Conservation (phyloP, 1,140 invertebrate species). For the Cryptotermes secundus region DNA sequence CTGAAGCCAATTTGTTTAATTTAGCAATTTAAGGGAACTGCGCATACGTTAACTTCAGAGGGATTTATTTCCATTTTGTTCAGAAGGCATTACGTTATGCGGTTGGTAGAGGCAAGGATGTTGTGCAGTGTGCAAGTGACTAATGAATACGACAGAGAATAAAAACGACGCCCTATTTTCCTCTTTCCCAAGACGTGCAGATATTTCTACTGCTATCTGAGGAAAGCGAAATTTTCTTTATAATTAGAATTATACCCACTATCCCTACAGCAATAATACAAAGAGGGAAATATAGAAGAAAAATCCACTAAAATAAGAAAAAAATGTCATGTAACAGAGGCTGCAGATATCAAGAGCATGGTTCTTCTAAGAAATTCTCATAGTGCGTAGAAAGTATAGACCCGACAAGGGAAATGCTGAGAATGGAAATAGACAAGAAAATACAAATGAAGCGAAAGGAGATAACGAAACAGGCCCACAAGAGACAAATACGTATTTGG, state of each 20-base stretch:
- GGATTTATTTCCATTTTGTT: background rate
- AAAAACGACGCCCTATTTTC: background rate
- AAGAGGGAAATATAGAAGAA: background rate
- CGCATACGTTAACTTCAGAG: too few species aligned
- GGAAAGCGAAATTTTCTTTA: background rate
- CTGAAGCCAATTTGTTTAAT: too few species aligned
- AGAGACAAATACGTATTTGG: background rate
- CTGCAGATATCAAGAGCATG: background rate
- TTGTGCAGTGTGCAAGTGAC: background rate
- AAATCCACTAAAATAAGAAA: background rate
- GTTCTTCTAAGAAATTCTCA: background rate
- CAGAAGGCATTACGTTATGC: background rate
- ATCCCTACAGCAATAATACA: background rate
- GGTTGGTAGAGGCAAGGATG: background rate
- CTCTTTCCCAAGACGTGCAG: background rate
- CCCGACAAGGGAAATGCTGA: background rate
- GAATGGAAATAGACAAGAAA: constrained; percentile 7
- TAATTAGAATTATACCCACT: background rate
- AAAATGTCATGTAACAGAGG: background rate
- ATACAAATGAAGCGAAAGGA: background rate
- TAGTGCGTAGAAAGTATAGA: background rate
- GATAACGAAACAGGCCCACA: background rate
- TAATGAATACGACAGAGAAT: background rate
- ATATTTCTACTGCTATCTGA: background rate
- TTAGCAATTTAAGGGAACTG: too few species aligned